These are phyloP conservation scores for Pachyseris speciosa DNA, from an alignment of 64 coral and sea anemone species.

Conservation along the genomic window DNA sequence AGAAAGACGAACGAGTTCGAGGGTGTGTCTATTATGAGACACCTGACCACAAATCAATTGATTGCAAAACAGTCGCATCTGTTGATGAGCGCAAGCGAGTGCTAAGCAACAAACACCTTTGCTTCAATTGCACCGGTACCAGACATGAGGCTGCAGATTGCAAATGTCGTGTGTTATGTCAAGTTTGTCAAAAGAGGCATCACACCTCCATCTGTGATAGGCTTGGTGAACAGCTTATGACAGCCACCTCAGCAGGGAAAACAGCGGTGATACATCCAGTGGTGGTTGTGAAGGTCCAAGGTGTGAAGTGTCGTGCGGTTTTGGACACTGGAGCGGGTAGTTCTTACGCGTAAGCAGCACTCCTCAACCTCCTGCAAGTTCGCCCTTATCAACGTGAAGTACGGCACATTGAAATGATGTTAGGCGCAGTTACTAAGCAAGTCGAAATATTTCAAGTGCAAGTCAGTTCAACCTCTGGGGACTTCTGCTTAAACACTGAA, in stretches of 20 bases:
- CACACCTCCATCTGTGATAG: slow-evolving; percentile 24
- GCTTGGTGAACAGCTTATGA: slow-evolving; percentile 49
- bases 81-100: slow-evolving; percentile 43
- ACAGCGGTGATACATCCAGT: slow-evolving; percentile 31
- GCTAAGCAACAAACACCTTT: slow-evolving; percentile 1
- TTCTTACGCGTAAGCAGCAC: slow-evolving; percentile 33
- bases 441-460: neutral
- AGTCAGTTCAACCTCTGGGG: neutral
- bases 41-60: slow-evolving; percentile 49
- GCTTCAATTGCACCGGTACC: slow-evolving; percentile 56
- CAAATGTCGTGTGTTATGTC: slow-evolving; percentile 22
- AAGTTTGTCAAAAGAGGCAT: slow-evolving; percentile 38
- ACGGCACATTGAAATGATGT: slow-evolving; percentile 41
- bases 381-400: neutral
- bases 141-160: slow-evolving; percentile 39
- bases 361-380: slow-evolving; percentile 21
- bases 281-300: slow-evolving; percentile 15
- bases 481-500: slow-evolving; percentile 16
- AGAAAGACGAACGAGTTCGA: neutral
- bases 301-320: slow-evolving; percentile 50
- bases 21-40: slow-evolving; percentile 57
- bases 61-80: slow-evolving; percentile 39
- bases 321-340: slow-evolving; percentile 34
- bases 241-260: neutral
- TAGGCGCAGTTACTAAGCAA: slow-evolving; percentile 6